Conservation (phyloP, 2,888 invertebrate genomes). For the Palloptera scutellata region DNA sequence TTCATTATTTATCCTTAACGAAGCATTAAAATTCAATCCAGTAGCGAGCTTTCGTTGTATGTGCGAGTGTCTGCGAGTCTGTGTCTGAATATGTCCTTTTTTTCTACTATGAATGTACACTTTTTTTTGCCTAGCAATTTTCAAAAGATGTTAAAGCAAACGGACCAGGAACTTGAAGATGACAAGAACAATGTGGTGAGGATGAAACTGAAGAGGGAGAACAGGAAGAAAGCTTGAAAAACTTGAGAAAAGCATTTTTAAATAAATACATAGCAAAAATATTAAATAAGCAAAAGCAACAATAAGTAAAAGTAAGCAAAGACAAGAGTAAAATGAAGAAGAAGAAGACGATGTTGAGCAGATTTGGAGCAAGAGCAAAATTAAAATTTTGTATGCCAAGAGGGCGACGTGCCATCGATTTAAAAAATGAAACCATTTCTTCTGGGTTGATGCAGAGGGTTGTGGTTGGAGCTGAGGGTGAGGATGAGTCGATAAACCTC, state of each 20-base stretch:
- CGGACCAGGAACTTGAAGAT: neutral
- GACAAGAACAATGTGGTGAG: neutral
- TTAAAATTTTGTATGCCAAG: neutral
- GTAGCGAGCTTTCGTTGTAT: constrained; percentile 18
- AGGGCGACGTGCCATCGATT: neutral
- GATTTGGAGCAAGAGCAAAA: constrained; percentile 1
- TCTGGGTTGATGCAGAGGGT: neutral
- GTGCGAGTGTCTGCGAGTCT: neutral
- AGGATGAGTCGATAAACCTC: constrained; percentile 15
- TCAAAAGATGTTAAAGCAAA: neutral
- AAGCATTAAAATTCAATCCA: constrained; percentile 34
- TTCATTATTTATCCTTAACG: constrained; percentile 33
- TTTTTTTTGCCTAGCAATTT: constrained; percentile 4
- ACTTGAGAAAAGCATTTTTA: neutral
- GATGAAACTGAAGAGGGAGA: neutral
- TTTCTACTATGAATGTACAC: neutral
- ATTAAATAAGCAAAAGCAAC: neutral
- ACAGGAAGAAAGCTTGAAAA: neutral
- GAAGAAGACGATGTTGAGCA: neutral
- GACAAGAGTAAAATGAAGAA: neutral
- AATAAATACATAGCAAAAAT: neutral
- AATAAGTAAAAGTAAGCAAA: neutral
- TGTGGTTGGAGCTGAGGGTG: neutral
- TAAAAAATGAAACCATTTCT: neutral
- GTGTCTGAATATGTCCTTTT: neutral